phyloP scores from a whole-genome alignment of 1,140 invertebrate species.

The Bombus breviceps region DNA sequence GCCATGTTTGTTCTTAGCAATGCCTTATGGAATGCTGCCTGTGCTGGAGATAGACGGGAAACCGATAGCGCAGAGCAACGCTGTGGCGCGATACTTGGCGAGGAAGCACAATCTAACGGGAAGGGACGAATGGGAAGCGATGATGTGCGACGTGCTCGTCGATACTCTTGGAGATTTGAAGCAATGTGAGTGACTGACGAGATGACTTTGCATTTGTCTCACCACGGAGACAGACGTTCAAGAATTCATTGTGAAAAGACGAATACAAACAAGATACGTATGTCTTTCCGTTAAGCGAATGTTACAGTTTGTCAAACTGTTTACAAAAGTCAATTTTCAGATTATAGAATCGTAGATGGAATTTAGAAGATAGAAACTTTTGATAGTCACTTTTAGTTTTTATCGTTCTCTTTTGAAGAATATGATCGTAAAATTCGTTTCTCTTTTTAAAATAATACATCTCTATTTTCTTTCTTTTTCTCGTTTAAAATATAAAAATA shows the following conservation, averaged over 20 bases:
- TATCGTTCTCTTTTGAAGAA: too few species aligned
- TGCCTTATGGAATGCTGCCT: slow-evolving; percentile 87
- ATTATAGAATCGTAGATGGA: too few species aligned
- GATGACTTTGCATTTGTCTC: neutral
- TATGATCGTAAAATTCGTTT: too few species aligned
- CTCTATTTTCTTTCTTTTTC: neutral
- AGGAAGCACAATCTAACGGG: slow-evolving; percentile 84
- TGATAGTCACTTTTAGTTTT: too few species aligned
- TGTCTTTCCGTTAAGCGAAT: neutral
- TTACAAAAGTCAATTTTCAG: too few species aligned
- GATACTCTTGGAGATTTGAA: slow-evolving; percentile 85
- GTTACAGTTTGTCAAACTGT: neutral
- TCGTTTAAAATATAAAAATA: too few species aligned
- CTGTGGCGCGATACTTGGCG: slow-evolving; percentile 87
- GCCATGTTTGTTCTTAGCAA: slow-evolving; percentile 71
- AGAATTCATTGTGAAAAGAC: neutral
- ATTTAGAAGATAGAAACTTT: too few species aligned
- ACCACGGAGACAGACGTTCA: neutral
- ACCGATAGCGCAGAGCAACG: slow-evolving; percentile 85
- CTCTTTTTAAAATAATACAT: too few species aligned
- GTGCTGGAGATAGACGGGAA: slow-evolving; percentile 87
- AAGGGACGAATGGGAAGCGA: slow-evolving; percentile 85
- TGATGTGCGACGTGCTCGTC: slow-evolving; percentile 85
- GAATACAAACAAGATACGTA: neutral
- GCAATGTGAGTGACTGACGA: slow-evolving; percentile 76